Evolutionary conservation across 2,113 vertebrate genomes (phyloP).

Genomic region (Psettodes erumei): DNA sequence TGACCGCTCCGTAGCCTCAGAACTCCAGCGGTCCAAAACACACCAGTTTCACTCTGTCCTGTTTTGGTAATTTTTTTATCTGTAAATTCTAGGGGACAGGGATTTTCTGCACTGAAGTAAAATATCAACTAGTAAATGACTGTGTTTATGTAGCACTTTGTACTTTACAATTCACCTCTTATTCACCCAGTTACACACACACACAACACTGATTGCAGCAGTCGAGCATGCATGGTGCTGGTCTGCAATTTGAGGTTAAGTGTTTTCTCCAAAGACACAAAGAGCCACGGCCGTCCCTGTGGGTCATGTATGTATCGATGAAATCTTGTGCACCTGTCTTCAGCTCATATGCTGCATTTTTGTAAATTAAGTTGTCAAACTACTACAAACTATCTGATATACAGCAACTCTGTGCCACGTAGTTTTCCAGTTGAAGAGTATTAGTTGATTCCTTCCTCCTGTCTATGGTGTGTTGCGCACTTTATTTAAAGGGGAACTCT

Average conservation of each 20-base stretch:
- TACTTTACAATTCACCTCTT: not conserved
- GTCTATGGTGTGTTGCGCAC: not conserved
- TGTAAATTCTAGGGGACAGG: not conserved
- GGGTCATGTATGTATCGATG: no score
- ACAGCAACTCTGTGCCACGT: not conserved
- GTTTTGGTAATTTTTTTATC: not conserved
- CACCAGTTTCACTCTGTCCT: not conserved
- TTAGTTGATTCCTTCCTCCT: not conserved
- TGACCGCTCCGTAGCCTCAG: not conserved
- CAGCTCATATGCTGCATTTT: not conserved
- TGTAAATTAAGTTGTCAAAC: not conserved
- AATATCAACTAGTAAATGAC: not conserved
- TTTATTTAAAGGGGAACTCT: slow-evolving; percentile 7
- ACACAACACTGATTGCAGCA: not conserved
- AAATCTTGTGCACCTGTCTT: not conserved
- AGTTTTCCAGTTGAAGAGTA: not conserved
- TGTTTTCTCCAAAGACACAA: not conserved
- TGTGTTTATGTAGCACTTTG: not conserved
- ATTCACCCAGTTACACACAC: not conserved
- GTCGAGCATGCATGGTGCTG: not conserved
- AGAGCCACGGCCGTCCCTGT: not conserved
- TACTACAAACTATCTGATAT: not conserved
- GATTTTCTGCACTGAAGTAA: not conserved
- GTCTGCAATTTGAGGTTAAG: not conserved
- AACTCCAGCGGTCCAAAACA: not conserved